These are phyloP conservation scores for Hylaea fasciaria DNA, from an alignment of 2,888 invertebrate species.

Conservation along the genomic window DNA sequence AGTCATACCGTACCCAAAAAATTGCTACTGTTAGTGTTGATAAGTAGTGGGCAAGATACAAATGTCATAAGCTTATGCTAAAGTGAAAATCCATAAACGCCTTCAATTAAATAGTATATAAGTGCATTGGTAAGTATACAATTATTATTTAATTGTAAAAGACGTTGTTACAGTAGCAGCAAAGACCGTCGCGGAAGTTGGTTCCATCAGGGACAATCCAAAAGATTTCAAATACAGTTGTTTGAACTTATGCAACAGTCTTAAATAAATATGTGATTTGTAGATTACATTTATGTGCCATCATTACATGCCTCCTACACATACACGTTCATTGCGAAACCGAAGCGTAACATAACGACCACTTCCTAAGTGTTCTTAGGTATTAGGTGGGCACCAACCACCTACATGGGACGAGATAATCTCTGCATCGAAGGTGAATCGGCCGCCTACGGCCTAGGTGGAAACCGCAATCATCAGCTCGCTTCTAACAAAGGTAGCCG, in stretches of 20 bases:
- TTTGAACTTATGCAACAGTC: constrained; percentile 29
- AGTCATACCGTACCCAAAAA: no score
- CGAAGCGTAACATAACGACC: constrained; percentile 55
- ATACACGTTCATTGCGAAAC: constrained; percentile 60
- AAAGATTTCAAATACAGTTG: constrained; percentile 13
- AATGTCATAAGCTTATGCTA: no score
- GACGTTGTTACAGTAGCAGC: neutral
- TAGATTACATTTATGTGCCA: constrained; percentile 46
- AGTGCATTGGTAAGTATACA: no score
- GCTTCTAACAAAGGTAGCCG: constrained; percentile 77
- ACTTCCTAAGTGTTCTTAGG: constrained; percentile 60
- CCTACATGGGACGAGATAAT: constrained; percentile 71
- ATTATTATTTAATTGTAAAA: no score
- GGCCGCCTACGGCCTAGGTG: constrained; percentile 71
- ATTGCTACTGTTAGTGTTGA: no score
- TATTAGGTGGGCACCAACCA: constrained; percentile 62
- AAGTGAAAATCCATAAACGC: no score
- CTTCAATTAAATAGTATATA: no score
- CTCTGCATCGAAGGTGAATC: constrained; percentile 80
- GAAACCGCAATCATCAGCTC: constrained; percentile 74
- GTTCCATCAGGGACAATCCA: constrained; percentile 1
- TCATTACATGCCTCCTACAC: constrained; percentile 56
- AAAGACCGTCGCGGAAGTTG: neutral
- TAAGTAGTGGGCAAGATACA: no score
- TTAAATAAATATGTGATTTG: constrained; percentile 49